Percentiles rank a stretch among this genome's conserved stretches.
phyloP scores from a whole-genome alignment of 2,113 vertebrate species.

The Barbus barbus region DNA sequence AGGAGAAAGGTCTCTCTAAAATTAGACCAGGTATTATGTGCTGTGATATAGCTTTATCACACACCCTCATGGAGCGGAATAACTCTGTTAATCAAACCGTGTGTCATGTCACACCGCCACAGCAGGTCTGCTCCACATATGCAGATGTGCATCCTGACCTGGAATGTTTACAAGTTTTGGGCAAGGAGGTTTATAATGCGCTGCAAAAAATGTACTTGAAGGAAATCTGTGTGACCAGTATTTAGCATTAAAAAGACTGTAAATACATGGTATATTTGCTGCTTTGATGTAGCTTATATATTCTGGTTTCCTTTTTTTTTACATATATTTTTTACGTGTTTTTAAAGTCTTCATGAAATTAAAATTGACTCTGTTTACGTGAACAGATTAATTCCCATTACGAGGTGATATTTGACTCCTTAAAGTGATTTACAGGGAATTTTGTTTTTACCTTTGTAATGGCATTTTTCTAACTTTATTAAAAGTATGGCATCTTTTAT shows the following conservation, averaged over 20 bases:
- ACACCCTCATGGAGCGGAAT: conserved; percentile 60
- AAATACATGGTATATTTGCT: not conserved
- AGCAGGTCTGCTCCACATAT: conserved; percentile 41
- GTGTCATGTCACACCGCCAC: conserved; percentile 60
- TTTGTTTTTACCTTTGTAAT: no score
- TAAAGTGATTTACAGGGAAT: no score
- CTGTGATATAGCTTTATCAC: conserved; percentile 66
- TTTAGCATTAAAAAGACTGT: not conserved
- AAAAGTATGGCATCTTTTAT: no score
- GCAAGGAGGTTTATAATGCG: not conserved
- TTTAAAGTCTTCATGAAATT: no score
- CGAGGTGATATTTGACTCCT: no score
- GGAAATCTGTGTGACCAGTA: no score
- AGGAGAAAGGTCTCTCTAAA: conserved; percentile 55
- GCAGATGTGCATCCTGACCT: conserved; percentile 54
- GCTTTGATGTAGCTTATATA: not conserved
- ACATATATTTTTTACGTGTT: no score
- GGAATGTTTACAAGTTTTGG: conserved; percentile 6
- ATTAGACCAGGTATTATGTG: conserved; percentile 66
- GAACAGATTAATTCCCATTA: no score
- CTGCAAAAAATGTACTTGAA: no score
- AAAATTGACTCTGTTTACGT: no score
- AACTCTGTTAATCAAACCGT: conserved; percentile 73
- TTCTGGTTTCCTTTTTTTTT: not conserved
- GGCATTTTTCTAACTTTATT: no score